Percentiles rank a stretch among this genome's conserved stretches.
Evolutionary conservation across 2,113 vertebrate species (phyloP).

Genomic region (Lophius piscatorius): DNA sequence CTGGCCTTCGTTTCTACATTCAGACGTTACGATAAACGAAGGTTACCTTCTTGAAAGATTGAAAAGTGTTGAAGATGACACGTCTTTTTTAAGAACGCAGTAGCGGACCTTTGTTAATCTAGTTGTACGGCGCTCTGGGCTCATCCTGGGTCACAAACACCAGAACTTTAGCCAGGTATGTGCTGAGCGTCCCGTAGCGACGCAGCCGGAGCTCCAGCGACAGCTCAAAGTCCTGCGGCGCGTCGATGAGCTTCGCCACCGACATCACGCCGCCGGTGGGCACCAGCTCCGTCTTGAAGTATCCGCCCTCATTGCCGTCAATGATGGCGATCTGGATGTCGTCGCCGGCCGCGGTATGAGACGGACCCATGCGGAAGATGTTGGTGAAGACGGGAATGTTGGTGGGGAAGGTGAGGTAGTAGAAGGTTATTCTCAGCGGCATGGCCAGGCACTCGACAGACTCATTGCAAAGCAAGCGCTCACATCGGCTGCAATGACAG

Average conservation of each 20-base stretch:
- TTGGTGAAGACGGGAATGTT: slow-evolving; percentile 92
- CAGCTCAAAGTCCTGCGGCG: slow-evolving; percentile 90
- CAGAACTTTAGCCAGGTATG: slow-evolving; percentile 89
- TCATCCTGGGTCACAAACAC: slow-evolving; percentile 91
- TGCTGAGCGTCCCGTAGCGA: slow-evolving; percentile 85
- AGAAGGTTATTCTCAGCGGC: slow-evolving; percentile 98
- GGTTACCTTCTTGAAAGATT: no score
- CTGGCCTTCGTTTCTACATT: no score
- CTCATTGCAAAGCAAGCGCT: slow-evolving; percentile 98
- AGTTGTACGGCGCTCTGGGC: slow-evolving; percentile 80
- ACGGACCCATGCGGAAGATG: slow-evolving; percentile 98
- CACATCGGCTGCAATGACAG: slow-evolving; percentile 93
- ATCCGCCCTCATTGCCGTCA: slow-evolving; percentile 89
- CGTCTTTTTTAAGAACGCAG: slow-evolving; percentile 25
- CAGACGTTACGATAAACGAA: no score
- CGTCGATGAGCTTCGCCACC: slow-evolving; percentile 84
- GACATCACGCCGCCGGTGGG: slow-evolving; percentile 87
- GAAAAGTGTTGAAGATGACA: slow-evolving; percentile 33
- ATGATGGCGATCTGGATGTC: slow-evolving; percentile 90
- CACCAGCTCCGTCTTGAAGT: slow-evolving; percentile 86
- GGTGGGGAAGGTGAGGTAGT: slow-evolving; percentile 97
- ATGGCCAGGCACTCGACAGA: slow-evolving; percentile 92
- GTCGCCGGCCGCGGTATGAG: slow-evolving; percentile 86
- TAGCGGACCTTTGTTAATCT: slow-evolving; percentile 45
- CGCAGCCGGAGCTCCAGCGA: slow-evolving; percentile 89